Evolutionary conservation across 2,797 vertebrate species (phyloP), one percentile per base, ranked within the genome.

Genomic region (Todus mexicanus): DNA sequence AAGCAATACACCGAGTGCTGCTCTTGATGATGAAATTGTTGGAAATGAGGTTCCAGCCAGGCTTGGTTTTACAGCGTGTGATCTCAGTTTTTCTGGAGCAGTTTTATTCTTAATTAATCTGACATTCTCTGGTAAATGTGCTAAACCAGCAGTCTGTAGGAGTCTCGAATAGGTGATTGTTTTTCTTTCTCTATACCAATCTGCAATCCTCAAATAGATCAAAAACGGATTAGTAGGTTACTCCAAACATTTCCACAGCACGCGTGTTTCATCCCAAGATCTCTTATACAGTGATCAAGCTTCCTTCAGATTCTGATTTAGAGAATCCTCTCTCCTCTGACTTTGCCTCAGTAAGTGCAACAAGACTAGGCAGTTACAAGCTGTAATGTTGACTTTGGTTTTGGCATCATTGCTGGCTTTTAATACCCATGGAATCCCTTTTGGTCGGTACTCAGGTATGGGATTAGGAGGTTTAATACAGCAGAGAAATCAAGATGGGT

Each of bases 81-180:
- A 75, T 81, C 59, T 93, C 82, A 77, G 59, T 72, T 92, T 89
- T 90, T 90, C 71, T 88, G 79, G 80, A 82, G 90, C 88, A 88
- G 88, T 91, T 95, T 96, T 94, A 63, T 80, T 95, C 84, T 94
- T 94, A 92, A 95, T 96, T 95, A 93, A 79, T 93, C 72, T 81
- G 78, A 66, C 5, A 3, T 95, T 92, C 59, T 77, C 79, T 94
- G 90, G 66, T 96, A 90, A 94, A 94, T 92, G 84, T 93, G 90
- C 86, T 96, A 92, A 94, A 94, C 69, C 89, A 87, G 90, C 93
- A 94, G 89, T 94, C 94, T 94, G 93, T 95, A 89, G 94, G 92
- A 95, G 93, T 95, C 86, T 92, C 90, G 90, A 85, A 92, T 95
- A 96, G 93, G 94, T 96, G 90, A 94, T 78, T 96, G 81, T 93